A percentile compares a stretch with the other conserved stretches of the same genome.
Conservation (phyloP, 2,113 vertebrate species). For the Ardeotis arabs region DNA sequence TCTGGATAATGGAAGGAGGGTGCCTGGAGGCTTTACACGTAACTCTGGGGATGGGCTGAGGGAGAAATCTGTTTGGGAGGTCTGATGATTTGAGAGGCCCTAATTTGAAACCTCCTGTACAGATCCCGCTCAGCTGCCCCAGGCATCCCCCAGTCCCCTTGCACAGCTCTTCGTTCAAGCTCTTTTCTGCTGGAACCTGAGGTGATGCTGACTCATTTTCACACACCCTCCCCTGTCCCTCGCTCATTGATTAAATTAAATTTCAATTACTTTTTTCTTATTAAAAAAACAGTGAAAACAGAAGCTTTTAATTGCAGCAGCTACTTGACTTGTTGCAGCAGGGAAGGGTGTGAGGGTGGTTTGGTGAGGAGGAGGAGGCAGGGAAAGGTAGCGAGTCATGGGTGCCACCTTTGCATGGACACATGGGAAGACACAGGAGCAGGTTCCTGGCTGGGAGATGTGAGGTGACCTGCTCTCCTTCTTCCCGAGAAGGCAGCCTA, state of each 20-base stretch:
- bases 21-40: background rate
- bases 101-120: background rate
- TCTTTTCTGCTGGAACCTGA: background rate
- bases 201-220: background rate
- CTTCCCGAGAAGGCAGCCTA: background rate
- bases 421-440: background rate
- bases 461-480: background rate
- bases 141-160: background rate
- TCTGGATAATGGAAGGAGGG: background rate
- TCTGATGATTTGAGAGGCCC: background rate
- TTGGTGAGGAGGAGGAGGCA: background rate
- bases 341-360: background rate
- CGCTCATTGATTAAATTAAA: slow-evolving; percentile 45
- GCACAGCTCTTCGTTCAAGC: background rate
- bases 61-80: background rate
- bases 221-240: background rate
- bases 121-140: background rate
- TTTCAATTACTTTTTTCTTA: slow-evolving; percentile 41
- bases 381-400: background rate
- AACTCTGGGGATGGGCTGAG: background rate
- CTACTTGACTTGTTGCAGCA: background rate
- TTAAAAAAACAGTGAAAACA: background rate
- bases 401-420: background rate
- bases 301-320: background rate
- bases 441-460: background rate